These are phyloP conservation scores for Pseudococcus viburni DNA, from an alignment of 2,888 invertebrate genomes.

Conservation along the genomic window DNA sequence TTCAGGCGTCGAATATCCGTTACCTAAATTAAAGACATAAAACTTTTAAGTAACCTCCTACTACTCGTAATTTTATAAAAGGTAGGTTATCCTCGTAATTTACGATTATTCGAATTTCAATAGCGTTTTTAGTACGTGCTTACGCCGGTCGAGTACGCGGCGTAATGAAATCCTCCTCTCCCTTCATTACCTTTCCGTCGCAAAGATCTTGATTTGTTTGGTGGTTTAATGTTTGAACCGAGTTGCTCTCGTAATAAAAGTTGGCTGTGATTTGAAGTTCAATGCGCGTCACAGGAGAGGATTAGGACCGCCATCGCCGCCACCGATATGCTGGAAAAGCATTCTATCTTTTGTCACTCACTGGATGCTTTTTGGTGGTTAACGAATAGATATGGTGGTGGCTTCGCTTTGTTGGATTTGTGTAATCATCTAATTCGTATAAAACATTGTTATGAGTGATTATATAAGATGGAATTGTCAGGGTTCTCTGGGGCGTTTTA, in stretches of 20 bases:
- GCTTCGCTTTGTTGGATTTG: neutral
- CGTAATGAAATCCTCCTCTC: neutral
- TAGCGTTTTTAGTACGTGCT: slow-evolving; percentile 31
- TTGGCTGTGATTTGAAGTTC: slow-evolving; percentile 20
- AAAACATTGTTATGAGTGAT: too few relatives aligned
- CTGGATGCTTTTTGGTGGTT: neutral
- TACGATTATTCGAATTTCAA: slow-evolving; percentile 35
- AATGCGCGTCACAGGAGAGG: neutral
- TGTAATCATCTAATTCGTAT: neutral
- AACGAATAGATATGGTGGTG: neutral
- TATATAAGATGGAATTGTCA: too few relatives aligned
- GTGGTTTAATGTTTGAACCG: slow-evolving; percentile 3
- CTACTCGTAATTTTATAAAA: slow-evolving; percentile 43
- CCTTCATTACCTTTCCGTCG: neutral
- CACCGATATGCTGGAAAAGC: neutral
- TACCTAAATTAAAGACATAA: slow-evolving; percentile 40
- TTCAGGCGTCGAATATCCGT: slow-evolving; percentile 28
- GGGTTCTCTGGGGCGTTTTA: too few relatives aligned
- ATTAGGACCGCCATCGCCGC: neutral
- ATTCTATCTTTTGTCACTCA: neutral
- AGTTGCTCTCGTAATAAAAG: neutral
- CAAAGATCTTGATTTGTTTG: slow-evolving; percentile 22
- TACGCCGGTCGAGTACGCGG: neutral
- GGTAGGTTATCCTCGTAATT: slow-evolving; percentile 27
- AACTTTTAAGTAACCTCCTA: slow-evolving; percentile 53